phyloP scores from a whole-genome alignment of 2,797 vertebrate species.

The Sarcophilus harrisii region DNA sequence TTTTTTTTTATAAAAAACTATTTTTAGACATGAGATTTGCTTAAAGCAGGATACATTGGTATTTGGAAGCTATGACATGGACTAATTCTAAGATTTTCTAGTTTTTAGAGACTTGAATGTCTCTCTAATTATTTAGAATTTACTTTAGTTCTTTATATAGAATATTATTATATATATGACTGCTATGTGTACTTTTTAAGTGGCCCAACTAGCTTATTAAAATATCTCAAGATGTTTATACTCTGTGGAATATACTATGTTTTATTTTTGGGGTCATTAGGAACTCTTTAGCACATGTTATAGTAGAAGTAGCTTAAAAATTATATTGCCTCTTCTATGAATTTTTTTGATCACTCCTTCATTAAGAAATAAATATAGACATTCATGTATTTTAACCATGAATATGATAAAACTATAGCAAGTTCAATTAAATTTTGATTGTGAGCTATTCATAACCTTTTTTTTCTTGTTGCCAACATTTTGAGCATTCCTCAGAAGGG shows the following conservation, averaged over 20 bases:
- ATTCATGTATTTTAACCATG: neutral
- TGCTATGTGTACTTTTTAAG: neutral
- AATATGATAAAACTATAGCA: conserved; percentile 15
- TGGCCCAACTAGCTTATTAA: neutral
- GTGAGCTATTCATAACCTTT: conserved; percentile 37
- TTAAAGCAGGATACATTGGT: conserved; percentile 21
- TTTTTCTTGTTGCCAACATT: conserved; percentile 29
- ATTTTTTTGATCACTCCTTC: neutral
- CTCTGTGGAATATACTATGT: neutral
- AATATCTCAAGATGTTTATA: neutral
- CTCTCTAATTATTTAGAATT: conserved; percentile 44
- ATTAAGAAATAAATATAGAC: neutral
- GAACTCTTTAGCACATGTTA: neutral
- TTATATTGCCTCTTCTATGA: neutral
- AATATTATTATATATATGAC: neutral
- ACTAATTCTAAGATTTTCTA: neutral
- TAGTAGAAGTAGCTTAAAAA: neutral
- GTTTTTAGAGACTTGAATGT: neutral
- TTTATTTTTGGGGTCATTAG: neutral
- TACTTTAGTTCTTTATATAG: conserved; percentile 39
- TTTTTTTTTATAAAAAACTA: neutral
- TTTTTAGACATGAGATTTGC: conserved; percentile 4
- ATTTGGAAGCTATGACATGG: conserved; percentile 30
- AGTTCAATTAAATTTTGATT: conserved; percentile 29
- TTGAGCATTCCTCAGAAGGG: neutral